These are phyloP conservation scores for Erinaceus europaeus DNA, from an alignment of 2,113 vertebrate species.

Conservation along the genomic window DNA sequence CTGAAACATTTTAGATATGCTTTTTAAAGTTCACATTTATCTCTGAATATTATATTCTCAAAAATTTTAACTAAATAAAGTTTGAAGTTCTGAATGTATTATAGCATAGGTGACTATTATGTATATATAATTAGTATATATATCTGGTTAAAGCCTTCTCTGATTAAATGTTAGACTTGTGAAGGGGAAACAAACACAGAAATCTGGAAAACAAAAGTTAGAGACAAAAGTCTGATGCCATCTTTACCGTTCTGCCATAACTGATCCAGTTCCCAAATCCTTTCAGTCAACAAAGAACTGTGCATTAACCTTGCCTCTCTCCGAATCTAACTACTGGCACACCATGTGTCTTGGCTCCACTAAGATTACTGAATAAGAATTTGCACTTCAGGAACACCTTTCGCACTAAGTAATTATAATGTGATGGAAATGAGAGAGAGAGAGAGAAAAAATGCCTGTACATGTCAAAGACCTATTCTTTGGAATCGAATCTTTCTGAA, in stretches of 20 bases:
- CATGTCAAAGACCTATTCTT: background rate
- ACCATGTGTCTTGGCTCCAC: background rate
- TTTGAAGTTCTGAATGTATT: background rate
- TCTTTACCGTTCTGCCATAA: background rate
- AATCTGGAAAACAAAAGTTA: background rate
- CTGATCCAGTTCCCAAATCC: background rate
- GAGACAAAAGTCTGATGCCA: background rate
- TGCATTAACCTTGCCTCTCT: background rate
- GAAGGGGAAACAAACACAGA: background rate
- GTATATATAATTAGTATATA: background rate
- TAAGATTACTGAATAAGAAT: background rate
- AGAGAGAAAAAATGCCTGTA: background rate
- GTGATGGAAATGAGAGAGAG: background rate
- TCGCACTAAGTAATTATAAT: background rate
- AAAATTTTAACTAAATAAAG: background rate
- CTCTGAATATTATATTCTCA: background rate
- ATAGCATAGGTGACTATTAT: background rate
- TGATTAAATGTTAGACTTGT: background rate
- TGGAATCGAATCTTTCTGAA: background rate
- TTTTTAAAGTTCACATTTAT: background rate
- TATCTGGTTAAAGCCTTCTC: background rate
- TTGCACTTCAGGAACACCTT: background rate
- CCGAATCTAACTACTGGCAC: background rate
- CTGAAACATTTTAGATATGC: background rate
- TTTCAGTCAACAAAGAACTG: background rate